phyloP scores from a whole-genome alignment of 2,113 vertebrate species.

The Gopherus evgoodei region DNA sequence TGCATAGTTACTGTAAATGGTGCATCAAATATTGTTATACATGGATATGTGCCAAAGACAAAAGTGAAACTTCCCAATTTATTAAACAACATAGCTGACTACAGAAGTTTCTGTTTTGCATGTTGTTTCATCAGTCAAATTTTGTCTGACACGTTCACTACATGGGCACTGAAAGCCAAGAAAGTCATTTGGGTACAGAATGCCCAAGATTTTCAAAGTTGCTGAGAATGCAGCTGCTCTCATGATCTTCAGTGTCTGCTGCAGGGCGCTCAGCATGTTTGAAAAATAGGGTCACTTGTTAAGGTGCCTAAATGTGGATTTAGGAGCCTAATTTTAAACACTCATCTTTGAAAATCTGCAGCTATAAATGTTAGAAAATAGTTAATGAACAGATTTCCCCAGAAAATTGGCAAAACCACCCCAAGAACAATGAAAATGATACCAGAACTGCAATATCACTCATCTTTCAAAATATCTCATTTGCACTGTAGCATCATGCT shows the following conservation, averaged over 20 bases:
- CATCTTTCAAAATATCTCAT: neutral
- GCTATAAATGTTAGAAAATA: neutral
- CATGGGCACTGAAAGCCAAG: neutral
- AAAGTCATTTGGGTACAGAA: neutral
- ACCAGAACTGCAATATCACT: too few species aligned
- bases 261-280: neutral
- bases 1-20: neutral
- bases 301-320: neutral
- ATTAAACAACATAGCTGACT: neutral
- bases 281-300: neutral
- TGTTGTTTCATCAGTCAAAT: neutral
- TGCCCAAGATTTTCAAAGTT: neutral
- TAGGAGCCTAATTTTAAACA: neutral
- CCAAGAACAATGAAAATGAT: too few species aligned
- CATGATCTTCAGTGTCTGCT: neutral
- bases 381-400: too few species aligned
- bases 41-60: neutral
- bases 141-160: neutral
- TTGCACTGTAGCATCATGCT: neutral
- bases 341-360: neutral
- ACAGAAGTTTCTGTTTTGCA: neutral
- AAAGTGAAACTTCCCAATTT: neutral
- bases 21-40: neutral
- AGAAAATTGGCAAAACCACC: too few species aligned
- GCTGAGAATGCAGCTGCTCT: neutral